These are phyloP conservation scores for Eupelmus urozonus DNA, from an alignment of 2,888 invertebrate species.

Conservation along the genomic window DNA sequence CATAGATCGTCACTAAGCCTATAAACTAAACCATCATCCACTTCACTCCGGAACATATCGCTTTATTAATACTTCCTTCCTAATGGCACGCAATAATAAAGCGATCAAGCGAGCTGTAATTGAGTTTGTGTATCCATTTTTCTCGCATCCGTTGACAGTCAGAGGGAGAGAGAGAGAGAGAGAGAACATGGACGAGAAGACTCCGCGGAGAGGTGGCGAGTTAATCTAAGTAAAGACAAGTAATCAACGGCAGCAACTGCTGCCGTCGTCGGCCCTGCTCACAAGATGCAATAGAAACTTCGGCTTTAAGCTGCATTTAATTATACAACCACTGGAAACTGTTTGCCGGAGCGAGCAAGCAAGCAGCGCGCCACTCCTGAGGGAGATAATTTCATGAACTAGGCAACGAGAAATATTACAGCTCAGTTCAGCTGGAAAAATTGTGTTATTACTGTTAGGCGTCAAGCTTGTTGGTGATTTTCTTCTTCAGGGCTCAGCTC, in stretches of 20 bases:
- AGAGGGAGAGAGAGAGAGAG: background rate
- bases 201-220: conserved; percentile 26
- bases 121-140: conserved; percentile 20
- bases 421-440: conserved; percentile 34
- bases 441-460: conserved; percentile 21
- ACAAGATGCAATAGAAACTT: conserved; percentile 49
- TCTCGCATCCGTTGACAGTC: conserved; percentile 1
- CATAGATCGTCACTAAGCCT: background rate
- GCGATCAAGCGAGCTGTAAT: conserved; percentile 16
- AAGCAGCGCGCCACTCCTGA: conserved; percentile 23
- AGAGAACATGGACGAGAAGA: conserved; percentile 1
- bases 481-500: no score
- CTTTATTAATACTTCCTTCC: no score
- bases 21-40: background rate
- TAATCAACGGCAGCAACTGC: conserved; percentile 47
- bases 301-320: conserved; percentile 54
- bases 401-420: conserved; percentile 40
- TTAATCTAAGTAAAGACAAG: conserved; percentile 51
- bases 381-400: conserved; percentile 53
- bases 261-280: background rate
- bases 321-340: conserved; percentile 51
- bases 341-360: conserved; percentile 25
- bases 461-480: no score
- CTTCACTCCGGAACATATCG: no score
- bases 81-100: no score